A percentile compares a stretch with the other conserved stretches of the same genome.
These are phyloP conservation scores for Chymomyza costata DNA, from an alignment of 1,140 invertebrate species.

Conservation along the genomic window DNA sequence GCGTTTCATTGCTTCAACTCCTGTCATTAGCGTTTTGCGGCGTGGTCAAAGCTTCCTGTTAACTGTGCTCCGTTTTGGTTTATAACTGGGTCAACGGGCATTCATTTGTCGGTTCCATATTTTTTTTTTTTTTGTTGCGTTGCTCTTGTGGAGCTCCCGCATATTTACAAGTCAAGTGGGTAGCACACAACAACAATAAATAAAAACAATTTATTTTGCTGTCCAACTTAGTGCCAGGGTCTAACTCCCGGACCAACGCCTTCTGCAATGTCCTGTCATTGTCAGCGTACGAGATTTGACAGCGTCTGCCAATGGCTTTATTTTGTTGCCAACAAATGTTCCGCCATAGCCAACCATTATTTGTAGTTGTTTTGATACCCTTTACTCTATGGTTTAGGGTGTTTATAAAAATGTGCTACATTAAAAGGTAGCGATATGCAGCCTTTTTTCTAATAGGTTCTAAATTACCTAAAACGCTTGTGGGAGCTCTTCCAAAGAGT, in stretches of 20 bases:
- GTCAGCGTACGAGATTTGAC: slow-evolving; percentile 59
- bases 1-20: slow-evolving; percentile 7
- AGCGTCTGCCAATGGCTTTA: slow-evolving; percentile 37
- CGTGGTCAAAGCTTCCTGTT: slow-evolving; percentile 23
- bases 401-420: no score
- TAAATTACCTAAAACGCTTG: no score
- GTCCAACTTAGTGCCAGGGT: slow-evolving; percentile 35
- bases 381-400: no score
- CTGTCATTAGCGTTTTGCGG: slow-evolving; percentile 56
- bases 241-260: background rate
- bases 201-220: slow-evolving; percentile 68
- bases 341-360: background rate
- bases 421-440: no score
- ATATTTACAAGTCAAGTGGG: slow-evolving; percentile 69
- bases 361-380: slow-evolving; percentile 1
- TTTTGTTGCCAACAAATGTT: background rate
- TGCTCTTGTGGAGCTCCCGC: slow-evolving; percentile 28
- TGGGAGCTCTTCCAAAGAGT: no score
- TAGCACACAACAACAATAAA: slow-evolving; percentile 62
- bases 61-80: slow-evolving; percentile 57
- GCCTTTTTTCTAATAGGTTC: no score
- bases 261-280: slow-evolving; percentile 30
- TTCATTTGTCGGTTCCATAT: slow-evolving; percentile 22
- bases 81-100: slow-evolving; percentile 64
- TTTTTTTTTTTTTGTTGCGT: slow-evolving; percentile 13